Evolutionary conservation across 2,888 invertebrate genomes (phyloP), one percentile per base, ranked within the genome.

Genomic region (Luperina nickerlii): DNA sequence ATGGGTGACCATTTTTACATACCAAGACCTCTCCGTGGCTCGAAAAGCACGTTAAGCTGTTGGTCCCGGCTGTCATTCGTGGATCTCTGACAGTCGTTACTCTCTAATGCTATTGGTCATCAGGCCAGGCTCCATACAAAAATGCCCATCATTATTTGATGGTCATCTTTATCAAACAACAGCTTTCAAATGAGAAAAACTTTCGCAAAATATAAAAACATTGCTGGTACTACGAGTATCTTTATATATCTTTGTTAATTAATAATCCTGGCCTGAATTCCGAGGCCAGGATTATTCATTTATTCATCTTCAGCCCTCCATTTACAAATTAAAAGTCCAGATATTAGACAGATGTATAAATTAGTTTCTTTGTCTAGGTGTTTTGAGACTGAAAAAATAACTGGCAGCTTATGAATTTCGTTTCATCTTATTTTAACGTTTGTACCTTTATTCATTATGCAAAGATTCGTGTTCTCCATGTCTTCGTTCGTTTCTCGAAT

Each of bases 261-360:
- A 32, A 32, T 32, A 32, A 32, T 32, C 32, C 32, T 32, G 32
- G 32, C 32, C 20, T 32, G 65, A 74, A 82, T 69, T 57, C 38
- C 32, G 32, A 32, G 71, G 71, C 66, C 62, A 42, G 24, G 18
- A 62, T 51, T 73, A 74, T 63, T 76, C 74, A 78, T 80, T 80
- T 69, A 78, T 86, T 69, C 45, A 74, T 72, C 54, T 78, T 62
- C 42, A 74, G 38, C 20, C 57, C 27, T 72, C 82, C 76, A 79
- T 85, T 82, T 83, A 70, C 68, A 85, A 83, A 83, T 82, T 74
- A 70, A 78, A 83, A 74, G 69, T 74, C 76, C 72, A 74, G 74
- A 84, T 82, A 85, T 70, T 42, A 85, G 54, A 75, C 77, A 85
- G 83, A 74, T 79, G 86, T 83, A 78, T 70, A 85, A 85, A 85